Conservation (phyloP, 2,888 invertebrate genomes). For the Diploptera punctata region DNA sequence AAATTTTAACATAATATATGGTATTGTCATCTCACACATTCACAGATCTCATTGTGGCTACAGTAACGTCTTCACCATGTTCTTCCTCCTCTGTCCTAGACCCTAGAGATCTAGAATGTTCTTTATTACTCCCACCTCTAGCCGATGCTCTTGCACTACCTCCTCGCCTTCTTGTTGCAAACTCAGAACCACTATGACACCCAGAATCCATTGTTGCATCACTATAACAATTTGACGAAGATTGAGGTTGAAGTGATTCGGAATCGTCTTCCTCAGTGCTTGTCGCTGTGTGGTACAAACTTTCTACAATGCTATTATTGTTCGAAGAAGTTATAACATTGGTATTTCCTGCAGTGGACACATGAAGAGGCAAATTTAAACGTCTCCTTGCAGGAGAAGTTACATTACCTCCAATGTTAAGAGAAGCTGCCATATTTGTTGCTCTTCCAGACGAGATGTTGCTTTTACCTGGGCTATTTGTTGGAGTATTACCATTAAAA, state of each 20-base stretch:
- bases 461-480: constrained; percentile 17
- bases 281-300: constrained; percentile 34
- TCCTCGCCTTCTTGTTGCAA: constrained; percentile 27
- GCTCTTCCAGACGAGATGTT: not conserved
- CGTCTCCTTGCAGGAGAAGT: constrained; percentile 26
- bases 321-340: constrained; percentile 10
- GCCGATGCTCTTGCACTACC: constrained; percentile 21
- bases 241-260: constrained; percentile 34
- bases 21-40: constrained; percentile 21
- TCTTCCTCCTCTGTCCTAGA: constrained; percentile 22
- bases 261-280: constrained; percentile 33
- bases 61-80: constrained; percentile 5
- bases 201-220: constrained; percentile 71
- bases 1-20: not conserved
- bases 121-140: not conserved
- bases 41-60: constrained; percentile 26
- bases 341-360: not conserved
- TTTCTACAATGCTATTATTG: constrained; percentile 15
- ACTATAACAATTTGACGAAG: constrained; percentile 55
- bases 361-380: constrained; percentile 31
- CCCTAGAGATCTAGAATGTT: not conserved
- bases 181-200: constrained; percentile 67
- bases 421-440: not conserved
- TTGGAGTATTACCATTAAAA: constrained; percentile 33
- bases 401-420: not conserved